These are phyloP conservation scores for Hyperoplus immaculatus DNA, from an alignment of 2,797 vertebrate species.

Conservation along the genomic window DNA sequence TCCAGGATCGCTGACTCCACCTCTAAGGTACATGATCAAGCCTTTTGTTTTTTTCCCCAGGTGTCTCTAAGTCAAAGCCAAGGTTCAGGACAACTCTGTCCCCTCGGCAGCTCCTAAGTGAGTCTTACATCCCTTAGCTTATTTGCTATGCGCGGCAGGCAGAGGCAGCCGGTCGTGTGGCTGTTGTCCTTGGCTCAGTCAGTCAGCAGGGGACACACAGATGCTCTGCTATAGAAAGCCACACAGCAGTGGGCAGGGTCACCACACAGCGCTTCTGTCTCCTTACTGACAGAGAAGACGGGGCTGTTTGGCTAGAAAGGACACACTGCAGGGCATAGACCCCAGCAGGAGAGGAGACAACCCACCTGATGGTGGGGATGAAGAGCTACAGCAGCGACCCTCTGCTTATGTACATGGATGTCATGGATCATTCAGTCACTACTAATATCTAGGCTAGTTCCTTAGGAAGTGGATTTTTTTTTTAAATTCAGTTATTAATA, in stretches of 20 bases:
- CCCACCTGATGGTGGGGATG: constrained; percentile 55
- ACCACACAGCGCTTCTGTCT: constrained; percentile 66
- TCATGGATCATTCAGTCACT: constrained; percentile 63
- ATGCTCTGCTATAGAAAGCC: constrained; percentile 69
- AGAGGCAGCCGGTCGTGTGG: constrained; percentile 50
- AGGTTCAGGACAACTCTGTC: constrained; percentile 8
- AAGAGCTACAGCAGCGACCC: constrained; percentile 29
- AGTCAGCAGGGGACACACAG: constrained; percentile 72
- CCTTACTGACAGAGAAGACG: constrained; percentile 60
- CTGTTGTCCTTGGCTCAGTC: constrained; percentile 77
- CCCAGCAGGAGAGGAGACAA: constrained; percentile 59
- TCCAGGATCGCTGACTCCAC: no score
- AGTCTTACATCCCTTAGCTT: constrained; percentile 34
- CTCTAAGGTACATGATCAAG: neutral
- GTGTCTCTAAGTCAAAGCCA: constrained; percentile 36
- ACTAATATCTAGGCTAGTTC: constrained; percentile 58
- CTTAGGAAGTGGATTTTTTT: constrained; percentile 20
- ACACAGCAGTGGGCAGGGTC: constrained; percentile 66
- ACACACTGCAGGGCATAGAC: constrained; percentile 62
- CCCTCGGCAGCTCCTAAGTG: constrained; percentile 13
- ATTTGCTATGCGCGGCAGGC: constrained; percentile 23
- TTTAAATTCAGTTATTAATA: constrained; percentile 24
- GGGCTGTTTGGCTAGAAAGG: constrained; percentile 63
- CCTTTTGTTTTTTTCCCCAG: neutral
- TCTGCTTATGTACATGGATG: constrained; percentile 49